Conservation (phyloP, 2,113 vertebrate species). For the Cyprinodon tularosa region DNA sequence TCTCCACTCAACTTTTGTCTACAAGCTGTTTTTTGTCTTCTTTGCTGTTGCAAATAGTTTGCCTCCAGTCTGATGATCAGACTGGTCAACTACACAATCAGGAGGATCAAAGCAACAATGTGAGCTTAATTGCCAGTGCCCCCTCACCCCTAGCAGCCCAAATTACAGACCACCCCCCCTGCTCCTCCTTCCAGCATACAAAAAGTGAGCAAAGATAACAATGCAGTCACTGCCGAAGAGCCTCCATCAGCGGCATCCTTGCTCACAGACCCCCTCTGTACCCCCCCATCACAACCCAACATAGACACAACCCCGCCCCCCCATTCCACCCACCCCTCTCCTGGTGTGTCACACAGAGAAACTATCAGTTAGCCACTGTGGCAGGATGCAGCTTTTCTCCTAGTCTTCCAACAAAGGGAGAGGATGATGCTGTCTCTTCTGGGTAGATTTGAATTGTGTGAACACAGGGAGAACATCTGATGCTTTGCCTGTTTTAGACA, state of each 20-base stretch:
- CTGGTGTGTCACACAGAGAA: constrained; percentile 56
- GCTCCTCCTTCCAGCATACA: constrained; percentile 56
- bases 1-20: constrained; percentile 19
- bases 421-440: constrained; percentile 58
- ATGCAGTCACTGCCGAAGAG: constrained; percentile 64
- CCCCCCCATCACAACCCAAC: neutral
- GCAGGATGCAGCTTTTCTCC: constrained; percentile 68
- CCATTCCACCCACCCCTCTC: neutral
- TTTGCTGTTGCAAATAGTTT: constrained; percentile 9
- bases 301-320: constrained; percentile 12
- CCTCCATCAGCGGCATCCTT: constrained; percentile 55
- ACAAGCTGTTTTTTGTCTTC: constrained; percentile 22
- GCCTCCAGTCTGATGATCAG: constrained; percentile 64
- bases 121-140: constrained; percentile 77
- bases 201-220: constrained; percentile 78
- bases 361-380: constrained; percentile 70
- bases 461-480: constrained; percentile 48
- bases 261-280: neutral
- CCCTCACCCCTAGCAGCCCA: constrained; percentile 42
- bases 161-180: constrained; percentile 65
- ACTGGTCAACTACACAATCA: constrained; percentile 82
- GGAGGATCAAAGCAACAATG: constrained; percentile 82
- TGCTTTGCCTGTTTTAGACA: constrained; percentile 43
- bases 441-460: constrained; percentile 66
- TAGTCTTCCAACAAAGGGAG: constrained; percentile 52